A percentile compares a stretch with the other conserved stretches of the same genome.
Evolutionary conservation across 2,797 vertebrate species (phyloP).

Genomic region (Danio choprae): DNA sequence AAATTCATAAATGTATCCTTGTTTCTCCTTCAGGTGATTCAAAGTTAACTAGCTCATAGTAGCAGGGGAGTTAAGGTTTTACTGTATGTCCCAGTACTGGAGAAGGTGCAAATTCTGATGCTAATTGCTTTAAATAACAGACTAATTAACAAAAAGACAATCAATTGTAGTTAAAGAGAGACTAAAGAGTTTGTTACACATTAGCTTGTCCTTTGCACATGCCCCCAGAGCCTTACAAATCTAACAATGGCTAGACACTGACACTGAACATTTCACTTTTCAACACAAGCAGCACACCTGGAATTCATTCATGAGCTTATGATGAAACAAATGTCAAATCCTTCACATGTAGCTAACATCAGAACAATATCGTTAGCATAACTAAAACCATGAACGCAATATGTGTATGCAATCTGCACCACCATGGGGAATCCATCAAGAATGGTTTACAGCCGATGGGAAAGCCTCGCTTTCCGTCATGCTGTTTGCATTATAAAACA

Average conservation of each 20-base stretch:
- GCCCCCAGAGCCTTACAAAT: constrained; percentile 20
- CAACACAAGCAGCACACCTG: constrained; percentile 8
- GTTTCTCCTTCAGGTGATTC: background rate
- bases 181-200: constrained; percentile 49
- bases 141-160: constrained; percentile 48
- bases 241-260: constrained; percentile 7
- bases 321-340: background rate
- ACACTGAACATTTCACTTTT: constrained; percentile 10
- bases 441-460: background rate
- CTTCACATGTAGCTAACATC: background rate
- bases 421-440: constrained; percentile 17
- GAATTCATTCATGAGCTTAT: background rate
- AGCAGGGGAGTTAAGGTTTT: background rate
- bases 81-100: background rate
- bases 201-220: constrained; percentile 47
- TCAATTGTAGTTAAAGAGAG: constrained; percentile 28
- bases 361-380: constrained; percentile 14
- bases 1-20: too few relatives aligned
- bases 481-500: constrained; percentile 38
- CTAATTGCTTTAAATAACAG: constrained; percentile 20
- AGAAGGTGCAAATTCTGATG: background rate
- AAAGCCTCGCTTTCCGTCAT: constrained; percentile 19
- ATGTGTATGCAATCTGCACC: background rate
- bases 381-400: background rate
- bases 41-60: background rate